Evolutionary conservation across 2,888 invertebrate genomes (phyloP), one percentile per base, ranked within the genome.

Genomic region (Sesamia inferens): DNA sequence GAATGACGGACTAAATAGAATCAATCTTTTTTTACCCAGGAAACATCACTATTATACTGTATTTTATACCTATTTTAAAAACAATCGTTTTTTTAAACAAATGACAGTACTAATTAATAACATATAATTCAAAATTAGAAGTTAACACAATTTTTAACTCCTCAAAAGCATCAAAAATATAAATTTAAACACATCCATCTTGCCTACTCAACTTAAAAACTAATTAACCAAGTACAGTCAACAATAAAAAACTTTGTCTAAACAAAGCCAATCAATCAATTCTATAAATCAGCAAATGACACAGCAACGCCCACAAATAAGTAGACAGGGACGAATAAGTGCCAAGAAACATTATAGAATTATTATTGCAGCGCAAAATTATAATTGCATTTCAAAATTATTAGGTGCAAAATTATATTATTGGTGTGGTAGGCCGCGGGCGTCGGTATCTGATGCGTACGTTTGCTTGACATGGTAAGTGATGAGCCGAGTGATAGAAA

Each of bases 371-470:
- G 62, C 72, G 85, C 87, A 82, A 89, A 93, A 92, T 92, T 91
- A 92, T 94, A 94, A 95, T 94, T 95, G 93, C 90, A 89, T 88
- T 84, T 90, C 88, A 89, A 94, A 95, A 95, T 95, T 94, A 94
- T 94, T 93, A 94, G 93, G 95, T 95, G 94, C 90, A 93, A 94
- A 93, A 88, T 90, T 91, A 90, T 90, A 91, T 90, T 92, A 92
- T 90, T 88, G 88, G 89, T 84, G 88, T 84, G 82, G 85, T 89
- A 81, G 87, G 92, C 92, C 85, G 78, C 87, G 81, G 90, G 89
- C 88, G 85, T 74, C 76, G 63, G 84, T 84, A 95, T 94, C 95
- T 90, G 94, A 95, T 94, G 91, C 78, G 90, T 81, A 82, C 86
- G 86, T 74, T 84, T 83, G 81, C 84, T 85, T 90, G 93, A 91